Evolutionary conservation across 2,113 vertebrate genomes (phyloP).

Genomic region (Apistogramma diplotaenia): DNA sequence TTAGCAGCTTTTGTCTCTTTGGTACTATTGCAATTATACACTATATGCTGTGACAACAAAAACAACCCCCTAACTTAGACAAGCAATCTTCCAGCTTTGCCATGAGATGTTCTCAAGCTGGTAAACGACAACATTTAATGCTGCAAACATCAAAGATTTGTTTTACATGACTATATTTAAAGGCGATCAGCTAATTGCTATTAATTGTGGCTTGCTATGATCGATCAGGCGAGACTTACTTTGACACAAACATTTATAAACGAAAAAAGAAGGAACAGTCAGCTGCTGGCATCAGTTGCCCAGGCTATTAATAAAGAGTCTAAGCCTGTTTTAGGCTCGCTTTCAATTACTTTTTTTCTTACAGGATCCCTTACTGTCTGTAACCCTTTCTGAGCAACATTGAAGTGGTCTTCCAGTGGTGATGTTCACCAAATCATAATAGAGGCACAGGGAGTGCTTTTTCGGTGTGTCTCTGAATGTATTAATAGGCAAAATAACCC

Average conservation of each 20-base stretch:
- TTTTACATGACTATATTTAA: background rate
- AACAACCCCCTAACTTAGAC: conserved; percentile 1
- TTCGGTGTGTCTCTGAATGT: conserved; percentile 45
- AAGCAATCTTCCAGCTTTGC: conserved; percentile 28
- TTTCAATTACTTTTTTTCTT: background rate
- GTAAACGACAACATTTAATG: background rate
- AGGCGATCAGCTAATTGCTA: background rate
- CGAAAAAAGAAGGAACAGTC: background rate
- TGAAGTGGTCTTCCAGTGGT: conserved; percentile 54
- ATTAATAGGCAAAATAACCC: conserved; percentile 19
- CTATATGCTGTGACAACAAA: background rate
- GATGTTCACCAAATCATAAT: conserved; percentile 29
- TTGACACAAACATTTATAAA: background rate
- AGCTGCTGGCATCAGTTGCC: background rate
- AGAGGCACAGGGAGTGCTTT: background rate
- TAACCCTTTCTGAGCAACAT: background rate
- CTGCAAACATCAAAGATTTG: conserved; percentile 1
- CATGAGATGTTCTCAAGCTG: conserved; percentile 33
- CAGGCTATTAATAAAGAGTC: background rate
- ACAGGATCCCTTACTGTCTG: background rate
- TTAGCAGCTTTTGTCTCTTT: conserved; percentile 20
- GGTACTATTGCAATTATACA: background rate
- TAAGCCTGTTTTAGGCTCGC: background rate
- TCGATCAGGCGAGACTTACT: background rate
- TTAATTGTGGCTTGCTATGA: background rate